These are phyloP conservation scores for Nannospalax galili DNA, from an alignment of 2,113 vertebrate species.

Conservation along the genomic window DNA sequence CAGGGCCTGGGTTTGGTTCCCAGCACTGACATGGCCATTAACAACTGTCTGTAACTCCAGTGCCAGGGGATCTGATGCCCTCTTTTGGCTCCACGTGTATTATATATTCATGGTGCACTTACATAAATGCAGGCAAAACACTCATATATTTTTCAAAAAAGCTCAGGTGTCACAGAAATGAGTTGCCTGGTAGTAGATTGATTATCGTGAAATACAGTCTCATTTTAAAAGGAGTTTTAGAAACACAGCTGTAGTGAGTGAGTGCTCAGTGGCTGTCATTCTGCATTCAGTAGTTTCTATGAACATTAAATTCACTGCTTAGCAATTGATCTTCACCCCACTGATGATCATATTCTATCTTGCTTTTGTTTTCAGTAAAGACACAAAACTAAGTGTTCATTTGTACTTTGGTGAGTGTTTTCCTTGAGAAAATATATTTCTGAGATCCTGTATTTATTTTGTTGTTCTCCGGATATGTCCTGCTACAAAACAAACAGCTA, in stretches of 20 bases:
- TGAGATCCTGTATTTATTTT: not conserved
- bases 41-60: too few relatives aligned
- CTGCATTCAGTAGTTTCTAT: not conserved
- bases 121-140: too few relatives aligned
- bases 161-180: too few relatives aligned
- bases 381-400: not conserved
- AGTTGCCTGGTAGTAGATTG: not conserved
- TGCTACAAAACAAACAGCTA: not conserved
- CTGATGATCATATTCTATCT: not conserved
- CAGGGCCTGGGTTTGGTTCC: too few relatives aligned
- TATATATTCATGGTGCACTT: too few relatives aligned
- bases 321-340: not conserved
- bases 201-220: not conserved
- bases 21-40: too few relatives aligned
- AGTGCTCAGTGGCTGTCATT: not conserved
- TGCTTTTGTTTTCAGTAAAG: not conserved
- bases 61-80: too few relatives aligned
- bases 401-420: not conserved
- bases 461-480: not conserved
- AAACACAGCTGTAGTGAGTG: not conserved
- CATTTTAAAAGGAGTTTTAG: too few relatives aligned
- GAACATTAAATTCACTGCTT: not conserved
- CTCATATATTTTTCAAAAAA: too few relatives aligned
- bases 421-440: conserved; percentile 3
- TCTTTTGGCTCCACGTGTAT: too few relatives aligned